Conservation (phyloP, 64 coral and sea anemone species). For the Anthopleura sola region DNA sequence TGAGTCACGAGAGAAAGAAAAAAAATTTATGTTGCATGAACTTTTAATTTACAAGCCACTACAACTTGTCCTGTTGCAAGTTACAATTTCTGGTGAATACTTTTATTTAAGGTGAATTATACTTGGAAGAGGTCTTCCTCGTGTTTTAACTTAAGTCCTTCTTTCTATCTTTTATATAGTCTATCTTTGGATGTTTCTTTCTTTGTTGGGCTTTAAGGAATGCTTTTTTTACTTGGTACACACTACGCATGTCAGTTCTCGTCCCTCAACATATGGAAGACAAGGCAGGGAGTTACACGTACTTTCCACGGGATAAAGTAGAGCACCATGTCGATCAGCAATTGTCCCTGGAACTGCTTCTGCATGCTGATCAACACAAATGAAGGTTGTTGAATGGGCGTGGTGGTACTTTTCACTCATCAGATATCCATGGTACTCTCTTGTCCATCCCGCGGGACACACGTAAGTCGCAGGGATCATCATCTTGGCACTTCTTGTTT, state of each 20-base stretch:
- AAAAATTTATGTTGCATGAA: too few relatives aligned
- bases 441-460: conserved; percentile 50
- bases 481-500: conserved; percentile 25
- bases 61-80: too few relatives aligned
- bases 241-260: conserved; percentile 50
- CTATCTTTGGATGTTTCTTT: too few relatives aligned
- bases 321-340: background rate
- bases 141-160: too few relatives aligned
- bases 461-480: conserved; percentile 38
- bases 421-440: conserved; percentile 14
- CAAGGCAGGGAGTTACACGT: conserved; percentile 36
- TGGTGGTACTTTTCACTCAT: background rate
- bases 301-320: conserved; percentile 19
- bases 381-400: conserved; percentile 7
- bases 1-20: too few relatives aligned
- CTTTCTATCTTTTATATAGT: too few relatives aligned
- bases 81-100: too few relatives aligned
- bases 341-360: conserved; percentile 29
- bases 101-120: too few relatives aligned
- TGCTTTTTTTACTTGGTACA: conserved; percentile 38
- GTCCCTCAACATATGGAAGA: conserved; percentile 16
- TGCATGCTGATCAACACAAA: conserved; percentile 44
- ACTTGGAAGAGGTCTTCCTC: too few relatives aligned
- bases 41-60: too few relatives aligned
- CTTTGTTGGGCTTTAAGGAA: too few relatives aligned